phyloP scores from a whole-genome alignment of 2,797 vertebrate species.

The Synanceia verrucosa region DNA sequence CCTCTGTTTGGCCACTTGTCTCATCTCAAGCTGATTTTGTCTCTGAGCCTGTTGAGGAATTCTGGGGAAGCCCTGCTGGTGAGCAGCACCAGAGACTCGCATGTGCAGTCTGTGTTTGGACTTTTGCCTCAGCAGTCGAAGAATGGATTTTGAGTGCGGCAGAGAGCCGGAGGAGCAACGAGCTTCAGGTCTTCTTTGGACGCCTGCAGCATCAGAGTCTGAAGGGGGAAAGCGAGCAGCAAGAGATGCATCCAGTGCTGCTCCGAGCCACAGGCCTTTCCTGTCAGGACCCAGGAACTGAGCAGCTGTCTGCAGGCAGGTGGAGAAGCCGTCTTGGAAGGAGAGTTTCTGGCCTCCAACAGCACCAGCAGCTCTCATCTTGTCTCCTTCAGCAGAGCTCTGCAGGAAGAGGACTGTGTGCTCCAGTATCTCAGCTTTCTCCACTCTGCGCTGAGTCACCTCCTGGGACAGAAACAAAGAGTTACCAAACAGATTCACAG shows the following conservation, averaged over 20 bases:
- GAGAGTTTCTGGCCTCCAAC: slow-evolving; percentile 21
- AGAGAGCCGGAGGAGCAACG: slow-evolving; percentile 26
- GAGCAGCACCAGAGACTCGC: neutral
- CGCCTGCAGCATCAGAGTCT: slow-evolving; percentile 12
- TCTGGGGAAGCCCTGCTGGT: slow-evolving; percentile 11
- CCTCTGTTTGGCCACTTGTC: slow-evolving; percentile 17
- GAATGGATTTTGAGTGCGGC: slow-evolving; percentile 41
- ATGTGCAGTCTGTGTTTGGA: slow-evolving; percentile 15
- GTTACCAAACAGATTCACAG: no score
- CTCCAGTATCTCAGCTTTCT: no score
- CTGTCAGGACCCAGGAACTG: slow-evolving; percentile 69
- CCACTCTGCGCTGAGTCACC: no score
- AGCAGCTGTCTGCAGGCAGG: slow-evolving; percentile 70
- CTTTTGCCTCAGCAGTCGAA: slow-evolving; percentile 47
- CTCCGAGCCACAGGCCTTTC: slow-evolving; percentile 55
- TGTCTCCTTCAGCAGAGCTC: no score
- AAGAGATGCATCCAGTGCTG: slow-evolving; percentile 36
- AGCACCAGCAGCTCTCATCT: neutral
- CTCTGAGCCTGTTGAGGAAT: slow-evolving; percentile 17
- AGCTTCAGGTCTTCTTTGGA: neutral
- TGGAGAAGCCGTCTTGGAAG: slow-evolving; percentile 71
- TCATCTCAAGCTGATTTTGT: slow-evolving; percentile 21
- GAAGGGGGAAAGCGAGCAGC: slow-evolving; percentile 20
- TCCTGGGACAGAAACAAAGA: no score
- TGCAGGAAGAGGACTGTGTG: no score